These are phyloP conservation scores for Pachymerium ferrugineum DNA, from an alignment of 2,888 invertebrate species.

Conservation along the genomic window DNA sequence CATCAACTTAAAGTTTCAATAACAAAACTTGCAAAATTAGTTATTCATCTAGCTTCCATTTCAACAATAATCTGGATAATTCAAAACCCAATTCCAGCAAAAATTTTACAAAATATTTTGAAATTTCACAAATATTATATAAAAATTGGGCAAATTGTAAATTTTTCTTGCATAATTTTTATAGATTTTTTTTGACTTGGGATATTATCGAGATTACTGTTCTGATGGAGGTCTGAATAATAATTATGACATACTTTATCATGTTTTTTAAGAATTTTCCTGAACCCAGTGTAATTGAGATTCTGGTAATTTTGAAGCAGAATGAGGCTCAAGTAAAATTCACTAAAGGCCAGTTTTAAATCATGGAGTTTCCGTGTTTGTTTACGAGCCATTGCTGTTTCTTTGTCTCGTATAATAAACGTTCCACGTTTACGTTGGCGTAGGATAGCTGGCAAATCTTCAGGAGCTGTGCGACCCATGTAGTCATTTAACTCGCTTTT, in stretches of 20 bases:
- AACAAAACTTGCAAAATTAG: no score
- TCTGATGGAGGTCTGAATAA: no score
- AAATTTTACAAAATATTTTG: no score
- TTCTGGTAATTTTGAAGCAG: conserved; percentile 97
- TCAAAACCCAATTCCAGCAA: no score
- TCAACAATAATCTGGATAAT: no score
- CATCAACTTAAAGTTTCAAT: conserved; percentile 57
- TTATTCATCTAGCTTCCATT: no score
- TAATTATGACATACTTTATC: conserved; percentile 69
- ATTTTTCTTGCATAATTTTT: no score
- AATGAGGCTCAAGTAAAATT: conserved; percentile 95
- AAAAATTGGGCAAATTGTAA: background rate
- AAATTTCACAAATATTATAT: background rate
- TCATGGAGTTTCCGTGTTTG: conserved; percentile 75
- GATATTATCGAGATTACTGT: background rate
- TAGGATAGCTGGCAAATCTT: conserved; percentile 18
- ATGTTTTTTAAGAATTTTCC: conserved; percentile 98
- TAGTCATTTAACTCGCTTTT: conserved; percentile 68
- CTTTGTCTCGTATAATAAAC: conserved; percentile 32
- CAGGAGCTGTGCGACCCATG: conserved; percentile 35
- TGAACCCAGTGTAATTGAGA: conserved; percentile 95
- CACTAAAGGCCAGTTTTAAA: conserved; percentile 93
- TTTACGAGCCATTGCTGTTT: conserved; percentile 38
- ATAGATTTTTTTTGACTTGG: no score
- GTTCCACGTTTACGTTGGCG: conserved; percentile 33